Percentiles rank a stretch among this genome's conserved stretches.
Conservation (phyloP, 2,797 vertebrate species). For the Enteromius treurensis region DNA sequence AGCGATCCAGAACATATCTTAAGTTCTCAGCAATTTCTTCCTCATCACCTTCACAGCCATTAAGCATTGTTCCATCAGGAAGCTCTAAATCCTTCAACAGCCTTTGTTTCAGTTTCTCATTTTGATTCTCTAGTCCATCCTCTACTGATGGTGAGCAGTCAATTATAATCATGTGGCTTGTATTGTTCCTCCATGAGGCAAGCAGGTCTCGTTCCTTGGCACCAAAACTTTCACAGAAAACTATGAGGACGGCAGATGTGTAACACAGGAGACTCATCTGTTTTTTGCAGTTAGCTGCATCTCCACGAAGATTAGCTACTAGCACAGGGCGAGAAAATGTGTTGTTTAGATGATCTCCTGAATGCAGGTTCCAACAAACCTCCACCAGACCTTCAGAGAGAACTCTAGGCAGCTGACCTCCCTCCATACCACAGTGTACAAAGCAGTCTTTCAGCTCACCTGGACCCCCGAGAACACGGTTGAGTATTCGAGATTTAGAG, state of each 20-base stretch:
- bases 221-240: constrained; percentile 78
- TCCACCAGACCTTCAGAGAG: constrained; percentile 80
- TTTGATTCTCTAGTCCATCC: constrained; percentile 50
- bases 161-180: constrained; percentile 70
- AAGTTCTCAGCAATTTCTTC: constrained; percentile 66
- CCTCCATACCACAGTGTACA: constrained; percentile 76
- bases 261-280: constrained; percentile 76
- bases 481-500: constrained; percentile 85
- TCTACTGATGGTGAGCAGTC: constrained; percentile 62
- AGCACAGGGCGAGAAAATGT: constrained; percentile 76
- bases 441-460: constrained; percentile 72
- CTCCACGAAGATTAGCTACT: constrained; percentile 80
- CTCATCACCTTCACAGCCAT: constrained; percentile 61
- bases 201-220: constrained; percentile 71
- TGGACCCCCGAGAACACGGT: constrained; percentile 70
- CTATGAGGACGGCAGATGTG: constrained; percentile 78
- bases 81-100: constrained; percentile 62
- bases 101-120: constrained; percentile 59
- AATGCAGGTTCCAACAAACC: constrained; percentile 81
- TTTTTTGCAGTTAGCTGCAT: constrained; percentile 73
- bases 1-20: constrained; percentile 59
- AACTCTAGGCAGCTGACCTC: constrained; percentile 70
- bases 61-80: constrained; percentile 63
- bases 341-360: constrained; percentile 66
- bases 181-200: constrained; percentile 63